Percentiles rank a stretch among this genome's conserved stretches.
These are phyloP conservation scores for Nemotelus pantherinus DNA, from an alignment of 2,888 invertebrate species.

Conservation along the genomic window DNA sequence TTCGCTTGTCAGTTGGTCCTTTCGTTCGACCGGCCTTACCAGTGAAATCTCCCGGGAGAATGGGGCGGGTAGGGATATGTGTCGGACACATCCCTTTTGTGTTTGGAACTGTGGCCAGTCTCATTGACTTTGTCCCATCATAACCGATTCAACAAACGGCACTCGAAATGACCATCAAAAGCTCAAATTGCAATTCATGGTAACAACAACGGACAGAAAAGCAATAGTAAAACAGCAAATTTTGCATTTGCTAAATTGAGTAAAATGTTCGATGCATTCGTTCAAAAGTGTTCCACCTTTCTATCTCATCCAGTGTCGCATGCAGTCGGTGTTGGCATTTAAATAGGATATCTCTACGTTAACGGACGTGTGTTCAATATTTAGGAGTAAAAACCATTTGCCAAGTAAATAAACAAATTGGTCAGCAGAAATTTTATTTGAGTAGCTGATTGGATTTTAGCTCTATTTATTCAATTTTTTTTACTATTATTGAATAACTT, in stretches of 20 bases:
- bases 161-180: constrained; percentile 29
- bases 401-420: constrained; percentile 34
- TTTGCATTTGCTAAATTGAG: constrained; percentile 36
- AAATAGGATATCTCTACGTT: constrained; percentile 6
- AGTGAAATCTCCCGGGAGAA: neutral
- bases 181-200: constrained; percentile 23
- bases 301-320: neutral
- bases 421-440: constrained; percentile 39
- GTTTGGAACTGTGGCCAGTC: constrained; percentile 14
- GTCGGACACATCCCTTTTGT: constrained; percentile 7
- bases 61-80: constrained; percentile 6
- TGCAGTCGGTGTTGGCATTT: constrained; percentile 30
- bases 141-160: constrained; percentile 15
- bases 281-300: neutral
- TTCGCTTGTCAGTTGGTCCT: constrained; percentile 19
- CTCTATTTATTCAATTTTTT: constrained; percentile 24
- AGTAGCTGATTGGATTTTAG: constrained; percentile 35
- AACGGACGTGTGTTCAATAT: constrained; percentile 10
- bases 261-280: constrained; percentile 14
- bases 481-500: neutral
- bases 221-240: constrained; percentile 25
- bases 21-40: neutral
- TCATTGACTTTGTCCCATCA: constrained; percentile 36
- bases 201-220: neutral
- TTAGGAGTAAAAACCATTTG: constrained; percentile 27